These are phyloP conservation scores for Hipposideros larvatus DNA, from an alignment of 2,797 vertebrate genomes.

Conservation along the genomic window DNA sequence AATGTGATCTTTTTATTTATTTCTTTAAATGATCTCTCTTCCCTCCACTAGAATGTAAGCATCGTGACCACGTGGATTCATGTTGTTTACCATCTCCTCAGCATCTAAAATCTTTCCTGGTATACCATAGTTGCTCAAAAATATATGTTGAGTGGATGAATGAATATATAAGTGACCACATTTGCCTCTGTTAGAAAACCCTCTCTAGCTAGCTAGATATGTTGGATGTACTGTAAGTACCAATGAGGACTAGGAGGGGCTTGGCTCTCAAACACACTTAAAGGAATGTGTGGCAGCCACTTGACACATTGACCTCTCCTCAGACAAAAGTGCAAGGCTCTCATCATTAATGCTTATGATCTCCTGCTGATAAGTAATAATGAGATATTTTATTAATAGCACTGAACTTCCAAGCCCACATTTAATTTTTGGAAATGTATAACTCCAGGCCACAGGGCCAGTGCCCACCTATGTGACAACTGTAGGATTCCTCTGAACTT, in stretches of 20 bases:
- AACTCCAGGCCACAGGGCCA: background rate
- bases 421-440: background rate
- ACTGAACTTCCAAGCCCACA: background rate
- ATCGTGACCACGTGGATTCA: background rate
- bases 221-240: background rate
- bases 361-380: background rate
- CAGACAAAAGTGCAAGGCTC: background rate
- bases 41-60: background rate
- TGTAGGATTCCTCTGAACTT: background rate
- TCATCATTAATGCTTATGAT: background rate
- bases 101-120: background rate
- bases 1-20: background rate
- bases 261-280: background rate
- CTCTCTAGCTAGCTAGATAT: background rate
- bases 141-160: background rate
- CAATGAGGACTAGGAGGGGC: background rate
- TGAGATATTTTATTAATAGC: background rate
- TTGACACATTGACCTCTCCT: background rate
- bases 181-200: constrained; percentile 16
- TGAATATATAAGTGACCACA: background rate
- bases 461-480: background rate
- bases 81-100: background rate
- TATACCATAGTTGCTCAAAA: background rate
- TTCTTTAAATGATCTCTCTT: background rate
- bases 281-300: background rate